Evolutionary conservation across 1,140 invertebrate genomes (phyloP).

Genomic region (Druon quercuslanigerum): DNA sequence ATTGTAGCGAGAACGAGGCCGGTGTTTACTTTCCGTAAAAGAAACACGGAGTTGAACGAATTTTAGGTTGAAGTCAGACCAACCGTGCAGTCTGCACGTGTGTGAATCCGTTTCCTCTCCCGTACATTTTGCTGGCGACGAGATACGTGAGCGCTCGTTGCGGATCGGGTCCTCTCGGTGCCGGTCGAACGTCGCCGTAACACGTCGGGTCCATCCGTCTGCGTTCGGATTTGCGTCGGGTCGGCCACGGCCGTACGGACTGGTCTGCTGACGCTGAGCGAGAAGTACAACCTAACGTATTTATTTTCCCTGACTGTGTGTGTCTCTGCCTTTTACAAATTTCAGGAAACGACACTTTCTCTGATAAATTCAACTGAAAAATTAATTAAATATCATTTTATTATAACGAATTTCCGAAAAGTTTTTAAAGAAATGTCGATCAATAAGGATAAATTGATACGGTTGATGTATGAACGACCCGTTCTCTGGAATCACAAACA

Average conservation of each 20-base stretch:
- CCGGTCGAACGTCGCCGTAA: slow-evolving; percentile 1
- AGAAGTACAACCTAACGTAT: background rate
- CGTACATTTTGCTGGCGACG: background rate
- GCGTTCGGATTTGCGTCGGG: slow-evolving; percentile 7
- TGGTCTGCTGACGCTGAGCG: no score
- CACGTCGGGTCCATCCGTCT: slow-evolving; percentile 16
- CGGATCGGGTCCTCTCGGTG: background rate
- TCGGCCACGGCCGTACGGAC: background rate
- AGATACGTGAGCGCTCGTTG: background rate
- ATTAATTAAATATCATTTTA: background rate
- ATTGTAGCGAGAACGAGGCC: no score
- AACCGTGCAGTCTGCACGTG: no score
- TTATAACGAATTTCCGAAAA: background rate
- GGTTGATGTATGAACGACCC: slow-evolving; percentile 4
- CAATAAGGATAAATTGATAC: slow-evolving; percentile 19
- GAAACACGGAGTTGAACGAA: no score
- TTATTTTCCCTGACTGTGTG: background rate
- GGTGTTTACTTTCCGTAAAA: no score
- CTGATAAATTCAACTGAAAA: background rate
- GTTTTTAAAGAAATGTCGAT: slow-evolving; percentile 5
- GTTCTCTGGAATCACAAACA: slow-evolving; percentile 14
- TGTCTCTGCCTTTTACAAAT: background rate
- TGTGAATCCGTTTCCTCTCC: background rate
- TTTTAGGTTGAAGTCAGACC: no score
- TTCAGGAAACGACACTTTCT: background rate